A percentile compares a stretch with the other conserved stretches of the same genome.
phyloP scores from a whole-genome alignment of 1,140 invertebrate species.

The Drosophila kohkoa region DNA sequence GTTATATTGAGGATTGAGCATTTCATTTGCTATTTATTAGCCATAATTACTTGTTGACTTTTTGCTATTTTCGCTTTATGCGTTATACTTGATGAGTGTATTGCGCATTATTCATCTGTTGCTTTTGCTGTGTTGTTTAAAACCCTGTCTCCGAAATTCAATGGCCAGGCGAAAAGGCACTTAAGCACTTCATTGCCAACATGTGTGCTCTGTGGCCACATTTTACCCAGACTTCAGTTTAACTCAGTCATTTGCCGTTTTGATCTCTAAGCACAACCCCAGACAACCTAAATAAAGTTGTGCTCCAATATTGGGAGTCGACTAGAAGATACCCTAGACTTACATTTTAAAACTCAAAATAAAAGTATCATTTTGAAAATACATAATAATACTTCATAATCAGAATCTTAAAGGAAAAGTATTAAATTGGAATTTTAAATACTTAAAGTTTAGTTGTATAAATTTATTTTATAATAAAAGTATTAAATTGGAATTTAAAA shows the following conservation, averaged over 20 bases:
- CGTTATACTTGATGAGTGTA: no score
- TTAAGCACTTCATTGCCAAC: slow-evolving; percentile 1
- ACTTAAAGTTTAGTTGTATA: no score
- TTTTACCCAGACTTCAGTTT: background rate
- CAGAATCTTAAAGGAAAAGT: no score
- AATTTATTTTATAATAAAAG: no score
- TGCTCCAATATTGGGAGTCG: background rate
- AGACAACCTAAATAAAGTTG: background rate
- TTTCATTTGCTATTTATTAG: background rate
- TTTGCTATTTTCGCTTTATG: no score
- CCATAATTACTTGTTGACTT: no score
- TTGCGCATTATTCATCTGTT: background rate
- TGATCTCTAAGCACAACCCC: background rate
- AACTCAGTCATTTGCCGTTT: slow-evolving; percentile 1
- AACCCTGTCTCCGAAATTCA: background rate
- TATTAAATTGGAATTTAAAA: no score
- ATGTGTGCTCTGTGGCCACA: slow-evolving; percentile 7
- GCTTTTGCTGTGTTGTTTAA: no score
- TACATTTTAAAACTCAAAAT: background rate
- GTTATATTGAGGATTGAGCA: background rate
- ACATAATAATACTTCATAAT: no score
- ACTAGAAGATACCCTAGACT: background rate
- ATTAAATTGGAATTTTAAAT: no score
- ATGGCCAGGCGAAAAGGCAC: background rate
- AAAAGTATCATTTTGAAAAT: no score